Conservation (phyloP, 2,888 invertebrate genomes). For the Cylindroiulus punctatus region DNA sequence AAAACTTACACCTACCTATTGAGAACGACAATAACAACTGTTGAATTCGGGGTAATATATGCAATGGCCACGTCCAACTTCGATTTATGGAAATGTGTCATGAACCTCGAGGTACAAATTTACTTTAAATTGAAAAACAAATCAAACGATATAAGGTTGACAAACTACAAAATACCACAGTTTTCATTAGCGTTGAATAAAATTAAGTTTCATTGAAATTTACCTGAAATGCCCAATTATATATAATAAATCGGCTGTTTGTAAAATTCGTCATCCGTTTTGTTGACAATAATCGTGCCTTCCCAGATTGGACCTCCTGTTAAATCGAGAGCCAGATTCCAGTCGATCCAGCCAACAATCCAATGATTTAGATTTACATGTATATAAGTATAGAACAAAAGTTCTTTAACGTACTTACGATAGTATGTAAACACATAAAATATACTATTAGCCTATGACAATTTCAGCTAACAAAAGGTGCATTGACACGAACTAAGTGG, state of each 20-base stretch:
- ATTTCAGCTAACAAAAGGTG: too few species aligned
- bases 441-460: too few species aligned
- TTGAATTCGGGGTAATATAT: slow-evolving; percentile 44
- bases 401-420: too few species aligned
- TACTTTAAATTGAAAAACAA: slow-evolving; percentile 40
- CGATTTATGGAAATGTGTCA: not conserved
- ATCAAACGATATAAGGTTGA: not conserved
- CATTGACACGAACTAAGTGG: too few species aligned
- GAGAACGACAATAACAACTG: slow-evolving; percentile 49
- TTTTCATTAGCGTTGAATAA: not conserved
- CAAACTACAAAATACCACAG: not conserved
- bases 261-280: slow-evolving; percentile 54
- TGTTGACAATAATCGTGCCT: slow-evolving; percentile 54
- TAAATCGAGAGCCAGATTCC: slow-evolving; percentile 54
- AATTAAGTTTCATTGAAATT: not conserved
- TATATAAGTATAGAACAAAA: too few species aligned
- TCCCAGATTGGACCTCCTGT: slow-evolving; percentile 54
- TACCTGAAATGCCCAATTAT: slow-evolving; percentile 55
- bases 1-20: slow-evolving; percentile 48
- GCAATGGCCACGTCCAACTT: slow-evolving; percentile 4
- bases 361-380: slow-evolving; percentile 55
- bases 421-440: too few species aligned
- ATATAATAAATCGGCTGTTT: slow-evolving; percentile 54
- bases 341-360: slow-evolving; percentile 56
- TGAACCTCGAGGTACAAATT: slow-evolving; percentile 53